phyloP scores from a whole-genome alignment of 1,140 invertebrate species.

The Magallana angulata region DNA sequence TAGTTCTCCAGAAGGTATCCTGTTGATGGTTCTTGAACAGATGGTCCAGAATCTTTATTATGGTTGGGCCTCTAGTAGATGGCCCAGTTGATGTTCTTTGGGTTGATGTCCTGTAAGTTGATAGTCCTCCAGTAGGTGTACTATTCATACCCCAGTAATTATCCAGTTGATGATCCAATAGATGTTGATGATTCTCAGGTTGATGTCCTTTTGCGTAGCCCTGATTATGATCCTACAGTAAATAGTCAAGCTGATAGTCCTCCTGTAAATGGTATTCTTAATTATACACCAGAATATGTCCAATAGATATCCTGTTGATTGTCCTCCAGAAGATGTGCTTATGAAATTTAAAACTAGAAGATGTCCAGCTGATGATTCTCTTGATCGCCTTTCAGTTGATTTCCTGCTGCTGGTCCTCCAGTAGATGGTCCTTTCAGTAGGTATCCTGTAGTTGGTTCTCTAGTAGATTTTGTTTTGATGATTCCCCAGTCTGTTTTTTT shows the following conservation, averaged over 20 bases:
- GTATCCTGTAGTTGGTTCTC: not conserved
- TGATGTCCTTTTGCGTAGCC: no score
- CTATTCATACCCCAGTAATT: no score
- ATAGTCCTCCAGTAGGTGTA: not conserved
- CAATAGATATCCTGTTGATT: not conserved
- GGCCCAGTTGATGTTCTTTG: not conserved
- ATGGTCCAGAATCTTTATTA: not conserved
- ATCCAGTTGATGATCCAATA: no score
- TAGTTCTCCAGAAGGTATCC: not conserved
- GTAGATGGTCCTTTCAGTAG: not conserved
- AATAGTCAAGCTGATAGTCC: not conserved
- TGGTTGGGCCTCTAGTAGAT: not conserved
- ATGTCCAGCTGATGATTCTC: not conserved
- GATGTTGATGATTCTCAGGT: not conserved
- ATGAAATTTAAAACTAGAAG: no score
- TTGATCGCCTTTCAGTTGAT: not conserved
- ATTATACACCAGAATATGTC: no score
- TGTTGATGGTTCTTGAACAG: no score
- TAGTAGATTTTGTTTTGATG: no score
- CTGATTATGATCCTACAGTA: no score
- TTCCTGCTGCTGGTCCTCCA: not conserved
- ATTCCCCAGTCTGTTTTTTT: no score
- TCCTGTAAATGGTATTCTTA: not conserved
- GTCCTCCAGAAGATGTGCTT: not conserved
- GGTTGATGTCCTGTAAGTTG: not conserved